These are phyloP conservation scores for Mesembrinibis cayennensis DNA, from an alignment of 2,113 vertebrate genomes.

Conservation along the genomic window DNA sequence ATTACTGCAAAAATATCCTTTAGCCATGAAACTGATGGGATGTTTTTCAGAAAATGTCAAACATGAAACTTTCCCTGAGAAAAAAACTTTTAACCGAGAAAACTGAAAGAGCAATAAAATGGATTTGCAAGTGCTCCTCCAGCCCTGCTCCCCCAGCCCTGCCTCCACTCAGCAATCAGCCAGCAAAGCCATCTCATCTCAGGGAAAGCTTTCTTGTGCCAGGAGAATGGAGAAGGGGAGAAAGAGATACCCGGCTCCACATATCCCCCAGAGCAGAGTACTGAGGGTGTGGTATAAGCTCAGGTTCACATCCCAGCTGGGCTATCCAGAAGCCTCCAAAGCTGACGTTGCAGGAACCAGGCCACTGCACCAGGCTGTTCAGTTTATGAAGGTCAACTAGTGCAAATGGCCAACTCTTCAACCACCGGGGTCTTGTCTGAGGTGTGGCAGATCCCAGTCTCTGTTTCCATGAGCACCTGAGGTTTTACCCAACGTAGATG, in stretches of 20 bases:
- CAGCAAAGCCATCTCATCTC: neutral
- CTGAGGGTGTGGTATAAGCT: fast-evolving
- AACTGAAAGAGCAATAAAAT: neutral
- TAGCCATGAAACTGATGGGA: neutral
- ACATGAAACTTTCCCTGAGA: neutral
- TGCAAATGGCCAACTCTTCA: neutral
- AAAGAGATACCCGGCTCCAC: fast-evolving
- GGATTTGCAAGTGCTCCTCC: neutral
- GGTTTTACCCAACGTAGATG: neutral
- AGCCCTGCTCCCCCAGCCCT: neutral
- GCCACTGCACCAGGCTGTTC: neutral
- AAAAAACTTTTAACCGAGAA: neutral
- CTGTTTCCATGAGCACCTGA: neutral
- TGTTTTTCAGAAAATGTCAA: neutral
- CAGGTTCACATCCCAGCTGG: neutral
- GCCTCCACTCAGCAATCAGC: neutral
- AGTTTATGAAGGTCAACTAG: neutral
- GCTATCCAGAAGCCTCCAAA: neutral
- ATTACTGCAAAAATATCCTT: neutral
- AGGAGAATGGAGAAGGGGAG: neutral
- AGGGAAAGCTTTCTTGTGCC: neutral
- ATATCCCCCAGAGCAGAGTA: neutral
- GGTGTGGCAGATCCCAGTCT: neutral
- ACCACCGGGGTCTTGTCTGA: neutral
- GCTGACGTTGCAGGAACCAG: fast-evolving